A percentile compares a stretch with the other conserved stretches of the same genome.
These are phyloP conservation scores for Drosophila tristis DNA, from an alignment of 1,140 invertebrate genomes.

Conservation along the genomic window DNA sequence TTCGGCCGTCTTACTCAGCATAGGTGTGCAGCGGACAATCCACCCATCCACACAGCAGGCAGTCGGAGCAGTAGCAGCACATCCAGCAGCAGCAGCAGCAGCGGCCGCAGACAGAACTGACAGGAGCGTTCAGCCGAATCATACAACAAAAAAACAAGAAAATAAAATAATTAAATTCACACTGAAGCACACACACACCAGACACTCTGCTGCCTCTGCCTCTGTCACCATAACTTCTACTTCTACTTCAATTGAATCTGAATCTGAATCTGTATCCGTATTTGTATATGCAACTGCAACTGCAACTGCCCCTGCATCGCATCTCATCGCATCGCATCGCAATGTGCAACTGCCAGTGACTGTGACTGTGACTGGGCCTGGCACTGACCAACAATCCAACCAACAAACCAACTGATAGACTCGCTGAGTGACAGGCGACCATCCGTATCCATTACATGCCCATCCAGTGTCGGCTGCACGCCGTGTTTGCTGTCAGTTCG, in stretches of 20 bases:
- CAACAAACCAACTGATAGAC: slow-evolving; percentile 16
- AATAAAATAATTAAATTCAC: slow-evolving; percentile 18
- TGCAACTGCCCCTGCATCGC: slow-evolving; percentile 19
- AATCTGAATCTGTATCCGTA: slow-evolving; percentile 3
- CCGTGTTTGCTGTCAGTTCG: slow-evolving; percentile 11
- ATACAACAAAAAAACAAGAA: background rate
- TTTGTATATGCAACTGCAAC: slow-evolving; percentile 8
- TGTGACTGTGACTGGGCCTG: slow-evolving; percentile 9
- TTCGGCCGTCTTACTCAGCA: slow-evolving; percentile 75
- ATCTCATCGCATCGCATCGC: slow-evolving; percentile 25
- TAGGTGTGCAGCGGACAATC: slow-evolving; percentile 67
- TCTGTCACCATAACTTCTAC: background rate
- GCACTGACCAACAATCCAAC: slow-evolving; percentile 3
- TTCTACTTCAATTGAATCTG: background rate
- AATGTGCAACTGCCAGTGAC: slow-evolving; percentile 27
- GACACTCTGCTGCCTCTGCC: slow-evolving; percentile 7
- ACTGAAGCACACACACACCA: slow-evolving; percentile 21
- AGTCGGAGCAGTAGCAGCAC: slow-evolving; percentile 25
- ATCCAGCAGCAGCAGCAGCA: slow-evolving; percentile 32
- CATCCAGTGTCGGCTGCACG: slow-evolving; percentile 10
- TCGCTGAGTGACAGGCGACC: slow-evolving; percentile 32
- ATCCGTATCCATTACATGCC: slow-evolving; percentile 26
- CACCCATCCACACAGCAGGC: slow-evolving; percentile 16
- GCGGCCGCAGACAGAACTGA: slow-evolving; percentile 8
- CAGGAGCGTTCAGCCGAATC: too few species aligned